Percentiles rank a stretch among this genome's conserved stretches.
Conservation (phyloP, 2,888 invertebrate genomes). For the Tyria jacobaeae region DNA sequence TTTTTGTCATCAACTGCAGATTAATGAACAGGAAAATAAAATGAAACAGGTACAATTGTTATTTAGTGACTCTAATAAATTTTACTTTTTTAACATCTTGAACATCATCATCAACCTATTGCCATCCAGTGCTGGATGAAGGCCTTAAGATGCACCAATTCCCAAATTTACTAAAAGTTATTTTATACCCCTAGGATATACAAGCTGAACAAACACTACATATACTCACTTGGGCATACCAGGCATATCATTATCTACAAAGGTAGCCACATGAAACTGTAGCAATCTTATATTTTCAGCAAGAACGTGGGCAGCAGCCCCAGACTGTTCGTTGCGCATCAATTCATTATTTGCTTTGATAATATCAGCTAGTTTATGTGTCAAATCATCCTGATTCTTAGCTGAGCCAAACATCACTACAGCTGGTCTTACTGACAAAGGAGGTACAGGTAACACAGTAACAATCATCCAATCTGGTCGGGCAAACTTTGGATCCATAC, state of each 20-base stretch:
- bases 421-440: constrained; percentile 97
- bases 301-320: constrained; percentile 99
- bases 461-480: constrained; percentile 99
- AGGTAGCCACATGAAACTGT: constrained; percentile 99
- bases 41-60: too few relatives aligned
- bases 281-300: constrained; percentile 98
- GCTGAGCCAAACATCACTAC: constrained; percentile 99
- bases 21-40: too few relatives aligned
- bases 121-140: too few relatives aligned
- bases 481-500: constrained; percentile 98
- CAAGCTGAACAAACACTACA: background rate
- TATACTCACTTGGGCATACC: constrained; percentile 93
- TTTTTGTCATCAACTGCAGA: too few relatives aligned
- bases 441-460: constrained; percentile 98
- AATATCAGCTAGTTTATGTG: constrained; percentile 99
- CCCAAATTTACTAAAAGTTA: too few relatives aligned
- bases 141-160: too few relatives aligned
- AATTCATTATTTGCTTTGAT: constrained; percentile 99
- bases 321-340: constrained; percentile 97
- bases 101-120: too few relatives aligned
- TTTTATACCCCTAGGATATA: background rate
- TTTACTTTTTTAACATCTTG: too few relatives aligned
- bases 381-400: constrained; percentile 99
- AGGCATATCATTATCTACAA: constrained; percentile 99
- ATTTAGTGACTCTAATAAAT: too few relatives aligned